Conservation (phyloP, 2,797 vertebrate genomes). For the Eleutherodactylus coqui region DNA sequence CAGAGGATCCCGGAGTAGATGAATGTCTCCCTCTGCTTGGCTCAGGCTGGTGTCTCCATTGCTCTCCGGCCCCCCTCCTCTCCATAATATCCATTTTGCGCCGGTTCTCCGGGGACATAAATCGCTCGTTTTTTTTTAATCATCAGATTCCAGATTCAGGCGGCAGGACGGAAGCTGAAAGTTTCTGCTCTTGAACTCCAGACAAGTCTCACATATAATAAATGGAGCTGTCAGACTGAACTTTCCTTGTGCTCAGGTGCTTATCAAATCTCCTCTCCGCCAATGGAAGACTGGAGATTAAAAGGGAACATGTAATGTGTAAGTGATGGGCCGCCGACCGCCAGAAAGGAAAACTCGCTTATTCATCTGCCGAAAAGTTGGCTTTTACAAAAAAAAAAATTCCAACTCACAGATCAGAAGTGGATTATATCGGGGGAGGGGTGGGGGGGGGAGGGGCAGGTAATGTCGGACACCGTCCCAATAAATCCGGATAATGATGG, state of each 20-base stretch:
- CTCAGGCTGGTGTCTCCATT: background rate
- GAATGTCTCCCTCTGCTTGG: conserved; percentile 19
- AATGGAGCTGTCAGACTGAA: background rate
- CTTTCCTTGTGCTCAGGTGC: background rate
- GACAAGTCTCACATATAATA: conserved; percentile 17
- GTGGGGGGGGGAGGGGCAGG: no score
- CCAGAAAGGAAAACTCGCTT: background rate
- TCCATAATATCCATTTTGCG: conserved; percentile 1
- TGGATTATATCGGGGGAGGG: no score
- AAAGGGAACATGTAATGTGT: background rate
- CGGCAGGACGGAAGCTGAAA: background rate
- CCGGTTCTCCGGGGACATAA: conserved; percentile 19
- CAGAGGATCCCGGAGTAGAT: conserved; percentile 35
- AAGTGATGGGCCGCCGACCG: background rate
- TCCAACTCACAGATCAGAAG: no score
- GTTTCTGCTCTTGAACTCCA: conserved; percentile 25
- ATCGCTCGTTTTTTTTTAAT: conserved; percentile 6
- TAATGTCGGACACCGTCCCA: no score
- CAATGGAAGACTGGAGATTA: conserved; percentile 8
- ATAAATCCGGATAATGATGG: no score
- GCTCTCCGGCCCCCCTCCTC: background rate
- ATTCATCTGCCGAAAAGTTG: no score
- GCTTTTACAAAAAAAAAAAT: no score
- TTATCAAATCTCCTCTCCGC: background rate
- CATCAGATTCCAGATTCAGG: background rate